Conservation (phyloP, 1,140 invertebrate genomes). For the Drosophila insularis region DNA sequence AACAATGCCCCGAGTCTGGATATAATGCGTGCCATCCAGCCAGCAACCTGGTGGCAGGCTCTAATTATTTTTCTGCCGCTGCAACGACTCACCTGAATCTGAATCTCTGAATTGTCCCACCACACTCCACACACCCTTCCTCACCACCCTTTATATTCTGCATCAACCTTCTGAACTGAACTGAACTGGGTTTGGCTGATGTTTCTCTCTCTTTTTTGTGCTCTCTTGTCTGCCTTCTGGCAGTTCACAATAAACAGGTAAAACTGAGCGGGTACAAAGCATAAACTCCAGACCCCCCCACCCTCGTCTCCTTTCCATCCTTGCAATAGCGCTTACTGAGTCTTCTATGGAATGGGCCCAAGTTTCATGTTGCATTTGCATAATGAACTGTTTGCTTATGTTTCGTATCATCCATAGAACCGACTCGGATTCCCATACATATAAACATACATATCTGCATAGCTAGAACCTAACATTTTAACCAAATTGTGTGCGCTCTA, state of each 20-base stretch:
- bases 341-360: slow-evolving; percentile 27
- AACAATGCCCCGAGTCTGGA: slow-evolving; percentile 56
- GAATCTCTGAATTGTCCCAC: slow-evolving; percentile 30
- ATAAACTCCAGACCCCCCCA: slow-evolving; percentile 10
- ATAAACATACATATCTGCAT: neutral
- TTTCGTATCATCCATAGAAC: slow-evolving; percentile 50
- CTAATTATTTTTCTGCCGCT: slow-evolving; percentile 80
- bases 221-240: slow-evolving; percentile 60
- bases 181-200: neutral
- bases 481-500: slow-evolving; percentile 72
- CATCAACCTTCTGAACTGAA: neutral
- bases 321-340: too few species aligned
- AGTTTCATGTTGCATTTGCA: slow-evolving; percentile 77
- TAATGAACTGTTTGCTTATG: slow-evolving; percentile 76
- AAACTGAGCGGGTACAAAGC: slow-evolving; percentile 47
- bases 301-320: slow-evolving; percentile 1
- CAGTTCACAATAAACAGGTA: slow-evolving; percentile 75
- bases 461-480: slow-evolving; percentile 58
- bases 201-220: slow-evolving; percentile 40
- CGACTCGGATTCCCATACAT: too few species aligned
- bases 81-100: slow-evolving; percentile 61
- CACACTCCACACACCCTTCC: slow-evolving; percentile 9
- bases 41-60: slow-evolving; percentile 57
- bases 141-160: neutral
- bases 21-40: slow-evolving; percentile 58